These are phyloP conservation scores for Archivesica marissinica DNA, from an alignment of 1,140 invertebrate species.

Conservation along the genomic window DNA sequence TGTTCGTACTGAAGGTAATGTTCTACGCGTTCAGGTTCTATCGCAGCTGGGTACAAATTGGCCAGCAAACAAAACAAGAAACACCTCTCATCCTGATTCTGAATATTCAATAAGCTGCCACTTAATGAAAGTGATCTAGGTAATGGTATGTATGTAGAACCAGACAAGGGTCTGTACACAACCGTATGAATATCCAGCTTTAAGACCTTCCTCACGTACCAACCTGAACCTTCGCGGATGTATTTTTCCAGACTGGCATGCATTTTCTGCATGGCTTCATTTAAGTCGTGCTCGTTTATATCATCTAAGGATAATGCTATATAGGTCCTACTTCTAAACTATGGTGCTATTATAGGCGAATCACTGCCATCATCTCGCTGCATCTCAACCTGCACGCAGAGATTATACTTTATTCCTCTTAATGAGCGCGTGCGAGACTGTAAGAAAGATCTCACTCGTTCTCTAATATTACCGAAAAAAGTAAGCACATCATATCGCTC, in stretches of 20 bases:
- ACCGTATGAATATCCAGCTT: constrained; percentile 40
- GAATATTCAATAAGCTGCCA: not conserved
- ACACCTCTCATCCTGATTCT: constrained; percentile 13
- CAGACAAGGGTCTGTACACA: constrained; percentile 15
- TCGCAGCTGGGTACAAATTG: not conserved
- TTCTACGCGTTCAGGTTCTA: constrained; percentile 10
- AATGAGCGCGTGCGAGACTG: constrained; percentile 1
- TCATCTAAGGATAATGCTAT: constrained; percentile 4
- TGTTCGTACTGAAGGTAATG: not conserved
- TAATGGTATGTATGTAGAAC: constrained; percentile 28
- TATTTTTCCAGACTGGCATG: constrained; percentile 28
- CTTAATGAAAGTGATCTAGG: not conserved
- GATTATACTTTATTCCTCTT: constrained; percentile 38
- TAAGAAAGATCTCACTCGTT: constrained; percentile 17
- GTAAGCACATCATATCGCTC: constrained; percentile 33
- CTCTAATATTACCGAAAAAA: constrained; percentile 41
- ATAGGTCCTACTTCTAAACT: constrained; percentile 38
- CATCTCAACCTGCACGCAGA: constrained; percentile 47
- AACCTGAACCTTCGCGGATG: constrained; percentile 32
- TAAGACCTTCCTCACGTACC: constrained; percentile 34
- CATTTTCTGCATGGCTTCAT: constrained; percentile 47
- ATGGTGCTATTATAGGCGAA: not conserved
- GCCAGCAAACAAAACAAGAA: constrained; percentile 14
- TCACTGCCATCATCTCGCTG: not conserved
- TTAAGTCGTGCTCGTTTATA: constrained; percentile 36